Conservation (phyloP, 1,140 invertebrate species). For the Drosophila subobscura region DNA sequence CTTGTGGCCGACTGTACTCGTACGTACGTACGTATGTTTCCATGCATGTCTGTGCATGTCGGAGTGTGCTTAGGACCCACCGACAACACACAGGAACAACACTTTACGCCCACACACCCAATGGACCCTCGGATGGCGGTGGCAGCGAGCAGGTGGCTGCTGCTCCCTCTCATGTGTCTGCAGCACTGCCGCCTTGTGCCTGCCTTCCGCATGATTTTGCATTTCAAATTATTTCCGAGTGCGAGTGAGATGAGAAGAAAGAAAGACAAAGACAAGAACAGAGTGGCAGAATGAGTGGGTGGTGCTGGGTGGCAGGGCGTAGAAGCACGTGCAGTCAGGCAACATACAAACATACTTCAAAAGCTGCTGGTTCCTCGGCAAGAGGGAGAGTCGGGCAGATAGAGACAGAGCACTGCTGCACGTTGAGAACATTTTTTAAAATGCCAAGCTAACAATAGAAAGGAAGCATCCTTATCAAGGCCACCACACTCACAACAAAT, state of each 20-base stretch:
- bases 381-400: constrained; percentile 16
- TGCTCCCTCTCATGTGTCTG: constrained; percentile 39
- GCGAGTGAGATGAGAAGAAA: constrained; percentile 16
- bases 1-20: constrained; percentile 15
- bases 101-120: constrained; percentile 27
- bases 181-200: constrained; percentile 66
- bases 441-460: constrained; percentile 81
- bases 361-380: constrained; percentile 57
- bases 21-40: constrained; percentile 5
- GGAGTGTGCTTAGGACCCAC: constrained; percentile 28
- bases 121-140: neutral
- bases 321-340: constrained; percentile 54
- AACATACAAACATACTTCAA: constrained; percentile 61
- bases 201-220: constrained; percentile 79
- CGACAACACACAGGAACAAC: constrained; percentile 21
- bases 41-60: constrained; percentile 11
- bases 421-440: constrained; percentile 67
- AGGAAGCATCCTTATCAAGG: constrained; percentile 81
- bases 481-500: constrained; percentile 57
- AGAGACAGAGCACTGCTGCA: constrained; percentile 26
- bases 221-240: constrained; percentile 78
- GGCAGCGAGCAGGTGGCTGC: constrained; percentile 45
- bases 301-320: neutral
- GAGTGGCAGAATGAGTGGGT: neutral
- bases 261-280: too few species aligned